Evolutionary conservation across 2,888 invertebrate genomes (phyloP).

Genomic region (Siphonodentalium dalli): DNA sequence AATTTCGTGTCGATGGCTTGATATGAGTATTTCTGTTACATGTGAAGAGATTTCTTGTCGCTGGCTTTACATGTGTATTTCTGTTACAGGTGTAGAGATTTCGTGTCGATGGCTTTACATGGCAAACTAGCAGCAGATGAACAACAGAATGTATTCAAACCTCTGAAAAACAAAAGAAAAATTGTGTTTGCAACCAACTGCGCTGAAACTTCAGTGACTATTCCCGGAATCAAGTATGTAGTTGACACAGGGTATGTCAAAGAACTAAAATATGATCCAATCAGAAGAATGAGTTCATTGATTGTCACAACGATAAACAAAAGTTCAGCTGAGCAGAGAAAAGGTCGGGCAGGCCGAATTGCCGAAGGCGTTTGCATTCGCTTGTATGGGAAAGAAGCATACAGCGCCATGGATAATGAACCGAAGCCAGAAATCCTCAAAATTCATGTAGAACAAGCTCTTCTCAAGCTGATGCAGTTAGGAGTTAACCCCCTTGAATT

Average conservation of each 20-base stretch:
- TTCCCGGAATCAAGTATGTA: conserved; percentile 62
- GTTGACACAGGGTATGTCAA: conserved; percentile 62
- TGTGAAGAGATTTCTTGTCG: too few species aligned
- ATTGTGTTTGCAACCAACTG: conserved; percentile 63
- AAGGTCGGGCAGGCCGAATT: conserved; percentile 63
- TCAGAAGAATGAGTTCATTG: conserved; percentile 44
- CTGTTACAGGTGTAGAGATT: too few species aligned
- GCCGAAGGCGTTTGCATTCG: conserved; percentile 58
- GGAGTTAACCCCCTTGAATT: conserved; percentile 46
- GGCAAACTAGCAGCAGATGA: conserved; percentile 51
- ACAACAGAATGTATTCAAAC: conserved; percentile 52
- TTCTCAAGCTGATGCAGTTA: conserved; percentile 53
- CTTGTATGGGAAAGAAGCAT: conserved; percentile 55
- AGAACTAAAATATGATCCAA: conserved; percentile 54
- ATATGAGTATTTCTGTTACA: too few species aligned
- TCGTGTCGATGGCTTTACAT: too few species aligned
- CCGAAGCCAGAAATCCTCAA: conserved; percentile 58
- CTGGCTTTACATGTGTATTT: too few species aligned
- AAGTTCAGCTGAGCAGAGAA: conserved; percentile 63
- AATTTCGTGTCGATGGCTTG: too few species aligned
- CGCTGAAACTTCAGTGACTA: conserved; percentile 64
- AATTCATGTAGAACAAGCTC: conserved; percentile 44
- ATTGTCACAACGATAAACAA: conserved; percentile 40
- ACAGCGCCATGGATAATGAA: conserved; percentile 39
- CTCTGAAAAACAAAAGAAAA: conserved; percentile 42